Base-by-base conservation (phyloP, 1,140 invertebrate genomes). In the Drosophila grimshawi region DNA sequence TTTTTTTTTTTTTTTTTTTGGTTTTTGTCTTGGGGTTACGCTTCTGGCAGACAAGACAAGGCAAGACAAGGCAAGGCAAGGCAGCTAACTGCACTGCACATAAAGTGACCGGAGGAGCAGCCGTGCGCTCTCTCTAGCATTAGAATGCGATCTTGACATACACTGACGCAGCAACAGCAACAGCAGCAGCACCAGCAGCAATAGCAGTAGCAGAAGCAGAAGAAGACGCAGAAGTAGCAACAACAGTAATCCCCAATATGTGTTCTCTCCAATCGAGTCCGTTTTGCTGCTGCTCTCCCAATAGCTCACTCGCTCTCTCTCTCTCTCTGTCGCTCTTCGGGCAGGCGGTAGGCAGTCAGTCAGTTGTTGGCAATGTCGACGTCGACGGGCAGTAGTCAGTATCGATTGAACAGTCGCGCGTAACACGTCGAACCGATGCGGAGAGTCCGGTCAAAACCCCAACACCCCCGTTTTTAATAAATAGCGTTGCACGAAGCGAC, bases 321-420 rank as follows among this genome's bases (percentile, higher is more conserved):
- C 53, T 30, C 30, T 32, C 33, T 33, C 45, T 48, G 6, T 65
- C 27, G n/a, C 49, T 65, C 19, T 52, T 53, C 51, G 46, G 59
- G 29, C 60, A 65, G 60, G 8, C 66, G 41, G 41, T 60, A 64
- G 65, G 39, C 64, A 48, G 37, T 39, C 60, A 72, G 74, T 69
- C 52, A 68, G 55, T 64, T 37, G n/a, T 64, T 37, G n/a, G 57
- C 56, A 46, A 46, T 5, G 19, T 39, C 37, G 11, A 51, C 48
- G 7, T 29, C 57, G 57, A 53, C 68, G 57, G 69, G 43, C 74
- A 76, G 74, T 72, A 76, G 74, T 72, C 55, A 74, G 76, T 78
- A 75, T 90, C 86, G 86, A 89, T 89, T 89, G 85, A 81, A 88
- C 85, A 89, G 85, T 79, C 78, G 85, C 85, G 85, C 85, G 78